phyloP scores from a whole-genome alignment of 2,888 invertebrate genomes.

The Drosophila mettleri region DNA sequence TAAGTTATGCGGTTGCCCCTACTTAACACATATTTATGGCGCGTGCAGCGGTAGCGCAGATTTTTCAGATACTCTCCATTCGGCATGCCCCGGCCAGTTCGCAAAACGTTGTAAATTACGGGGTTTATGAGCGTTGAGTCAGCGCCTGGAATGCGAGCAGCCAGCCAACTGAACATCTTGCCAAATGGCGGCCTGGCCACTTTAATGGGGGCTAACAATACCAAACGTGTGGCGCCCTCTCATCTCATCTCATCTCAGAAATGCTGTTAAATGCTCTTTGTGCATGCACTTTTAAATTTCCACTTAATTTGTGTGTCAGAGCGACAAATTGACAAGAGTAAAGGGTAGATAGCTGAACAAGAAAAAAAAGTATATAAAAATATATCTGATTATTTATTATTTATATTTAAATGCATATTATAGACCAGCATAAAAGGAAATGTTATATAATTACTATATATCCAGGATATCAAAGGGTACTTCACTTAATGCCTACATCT shows the following conservation, averaged over 20 bases:
- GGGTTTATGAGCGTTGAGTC: slow-evolving; percentile 60
- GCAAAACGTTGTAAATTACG: slow-evolving; percentile 58
- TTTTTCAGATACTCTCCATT: slow-evolving; percentile 67
- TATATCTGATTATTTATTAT: neutral
- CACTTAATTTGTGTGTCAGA: slow-evolving; percentile 19
- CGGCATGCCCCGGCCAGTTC: neutral
- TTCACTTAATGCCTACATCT: no score
- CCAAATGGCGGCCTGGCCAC: slow-evolving; percentile 33
- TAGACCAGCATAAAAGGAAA: no score
- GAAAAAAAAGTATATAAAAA: no score
- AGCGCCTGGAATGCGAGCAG: slow-evolving; percentile 45
- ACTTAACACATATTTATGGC: slow-evolving; percentile 80
- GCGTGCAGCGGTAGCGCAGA: slow-evolving; percentile 78
- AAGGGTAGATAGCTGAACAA: neutral
- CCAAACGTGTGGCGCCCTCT: slow-evolving; percentile 39
- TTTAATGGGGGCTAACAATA: slow-evolving; percentile 31
- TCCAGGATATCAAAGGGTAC: no score
- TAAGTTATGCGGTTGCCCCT: slow-evolving; percentile 65
- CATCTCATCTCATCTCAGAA: neutral
- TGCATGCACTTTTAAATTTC: slow-evolving; percentile 39
- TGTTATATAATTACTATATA: no score
- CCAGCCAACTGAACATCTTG: slow-evolving; percentile 7
- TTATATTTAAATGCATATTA: neutral
- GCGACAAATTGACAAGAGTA: neutral
- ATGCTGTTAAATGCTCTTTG: slow-evolving; percentile 27